Conservation (phyloP, 2,113 vertebrate species). For the Symphodus melops region DNA sequence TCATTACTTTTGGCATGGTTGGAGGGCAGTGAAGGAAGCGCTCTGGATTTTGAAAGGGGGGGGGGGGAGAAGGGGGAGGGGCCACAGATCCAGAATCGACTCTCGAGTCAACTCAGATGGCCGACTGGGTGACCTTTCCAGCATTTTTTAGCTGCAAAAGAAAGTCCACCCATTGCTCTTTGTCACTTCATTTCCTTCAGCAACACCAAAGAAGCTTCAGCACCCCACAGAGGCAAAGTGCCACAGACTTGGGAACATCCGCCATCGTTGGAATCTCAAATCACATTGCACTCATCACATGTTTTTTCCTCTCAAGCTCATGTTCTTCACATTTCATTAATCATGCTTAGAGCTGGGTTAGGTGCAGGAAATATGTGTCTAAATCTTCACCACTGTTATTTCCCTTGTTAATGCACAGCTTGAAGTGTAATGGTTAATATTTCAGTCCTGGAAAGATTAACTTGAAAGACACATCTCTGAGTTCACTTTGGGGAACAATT, state of each 20-base stretch:
- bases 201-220: slow-evolving; percentile 1
- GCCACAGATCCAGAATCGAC: slow-evolving; percentile 25
- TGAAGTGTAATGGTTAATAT: slow-evolving; percentile 17
- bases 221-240: slow-evolving; percentile 16
- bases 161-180: slow-evolving; percentile 17
- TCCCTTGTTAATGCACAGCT: slow-evolving; percentile 22
- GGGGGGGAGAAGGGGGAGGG: neutral
- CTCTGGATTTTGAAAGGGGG: slow-evolving; percentile 32
- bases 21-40: slow-evolving; percentile 68
- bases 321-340: slow-evolving; percentile 67
- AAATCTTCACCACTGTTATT: slow-evolving; percentile 24
- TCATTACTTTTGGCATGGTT: slow-evolving; percentile 79
- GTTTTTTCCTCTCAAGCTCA: slow-evolving; percentile 29
- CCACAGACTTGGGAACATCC: slow-evolving; percentile 24
- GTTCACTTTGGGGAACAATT: slow-evolving; percentile 11
- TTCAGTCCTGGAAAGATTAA: neutral
- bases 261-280: slow-evolving; percentile 55
- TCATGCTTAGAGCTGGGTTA: slow-evolving; percentile 27
- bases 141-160: slow-evolving; percentile 31
- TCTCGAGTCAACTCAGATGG: slow-evolving; percentile 57
- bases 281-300: slow-evolving; percentile 48
- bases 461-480: neutral
- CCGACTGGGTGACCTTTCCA: slow-evolving; percentile 51
- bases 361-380: slow-evolving; percentile 14
- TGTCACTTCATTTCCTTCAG: slow-evolving; percentile 26